Evolutionary conservation across 2,888 invertebrate species (phyloP).

Genomic region (Hedya salicella): DNA sequence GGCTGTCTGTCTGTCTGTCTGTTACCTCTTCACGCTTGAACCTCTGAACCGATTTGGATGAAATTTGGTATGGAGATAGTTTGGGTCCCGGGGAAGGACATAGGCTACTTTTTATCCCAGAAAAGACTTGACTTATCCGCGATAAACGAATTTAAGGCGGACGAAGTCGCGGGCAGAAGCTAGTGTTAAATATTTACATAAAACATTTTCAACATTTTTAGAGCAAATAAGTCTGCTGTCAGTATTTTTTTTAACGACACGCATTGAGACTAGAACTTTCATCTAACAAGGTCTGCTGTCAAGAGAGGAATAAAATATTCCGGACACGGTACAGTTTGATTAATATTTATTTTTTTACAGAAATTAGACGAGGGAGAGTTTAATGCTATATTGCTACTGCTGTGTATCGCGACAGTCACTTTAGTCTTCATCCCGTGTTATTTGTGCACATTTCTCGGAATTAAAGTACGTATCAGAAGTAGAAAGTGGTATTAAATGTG

Average conservation of each 20-base stretch:
- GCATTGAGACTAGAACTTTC: constrained; percentile 10
- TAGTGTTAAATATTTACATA: constrained; percentile 2
- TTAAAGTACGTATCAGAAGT: constrained; percentile 51
- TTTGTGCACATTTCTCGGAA: constrained; percentile 54
- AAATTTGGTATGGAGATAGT: too few species aligned
- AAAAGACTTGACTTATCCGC: too few species aligned
- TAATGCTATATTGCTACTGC: constrained; percentile 53
- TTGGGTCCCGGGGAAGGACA: too few species aligned
- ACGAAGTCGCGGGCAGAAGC: too few species aligned
- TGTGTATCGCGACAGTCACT: constrained; percentile 51
- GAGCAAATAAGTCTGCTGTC: not conserved
- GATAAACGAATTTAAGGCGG: too few species aligned
- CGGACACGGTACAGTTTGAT: constrained; percentile 24
- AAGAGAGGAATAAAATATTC: constrained; percentile 26
- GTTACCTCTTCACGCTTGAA: too few species aligned
- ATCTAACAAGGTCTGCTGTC: constrained; percentile 15
- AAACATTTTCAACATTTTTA: not conserved
- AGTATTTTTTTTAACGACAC: constrained; percentile 3
- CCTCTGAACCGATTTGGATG: too few species aligned
- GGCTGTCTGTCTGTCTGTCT: too few species aligned
- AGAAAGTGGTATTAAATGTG: not conserved
- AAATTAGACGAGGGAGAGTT: constrained; percentile 56
- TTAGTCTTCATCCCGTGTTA: constrained; percentile 57
- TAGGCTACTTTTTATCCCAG: too few species aligned
- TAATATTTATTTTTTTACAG: constrained; percentile 49